Base-by-base conservation (phyloP, 2,797 vertebrate genomes). In the Sebastes baramenuke region DNA sequence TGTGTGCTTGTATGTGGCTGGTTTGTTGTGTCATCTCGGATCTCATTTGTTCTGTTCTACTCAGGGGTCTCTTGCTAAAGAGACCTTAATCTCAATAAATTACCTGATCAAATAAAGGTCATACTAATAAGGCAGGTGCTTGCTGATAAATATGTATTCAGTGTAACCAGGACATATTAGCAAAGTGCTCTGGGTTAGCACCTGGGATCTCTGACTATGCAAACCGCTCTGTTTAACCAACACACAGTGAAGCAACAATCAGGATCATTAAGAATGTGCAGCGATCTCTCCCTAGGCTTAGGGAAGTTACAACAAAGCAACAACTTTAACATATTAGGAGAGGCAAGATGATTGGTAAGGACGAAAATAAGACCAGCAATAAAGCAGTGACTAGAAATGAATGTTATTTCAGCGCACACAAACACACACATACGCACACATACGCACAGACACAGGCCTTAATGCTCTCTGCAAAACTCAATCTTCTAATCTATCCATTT, bases 381-480 rank as follows among this genome's bases (percentile, higher is more conserved):
- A 74, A 73, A 86, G 77, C 70, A 85, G 80, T 55, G 5, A 75
- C 59, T 62, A 75, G n/a, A 85, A 75, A 89, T 69, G 27, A 58
- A 81, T 76, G 84, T 82, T 74, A 81, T 56, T 80, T 24, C 42
- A 29, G 1, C 30, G 8, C 25, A 7, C 64, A 60, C 62, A 24
- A 55, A 36, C 59, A 42, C 25, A 62, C 64, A 34, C 56, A 59
- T 18, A 62, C 29, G 54, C 27, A 52, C 62, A 34, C 55, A 59
- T 18, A 62, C 24, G 54, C 29, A 54, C 66, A 55, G 18, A 22
- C 38, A 46, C 56, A 54, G 20, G 20, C 20, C 14, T n/a, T 49
- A 49, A 49, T 49, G 46, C 18, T 49, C 16, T 49, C 46, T 49
- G 46, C 46, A 49, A 49, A 49, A 49, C 46, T 20, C 46, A 49